A percentile compares a stretch with the other conserved stretches of the same genome.
These are phyloP conservation scores for Cercocebus atys DNA, from an alignment of 2,113 vertebrate genomes.

Conservation along the genomic window DNA sequence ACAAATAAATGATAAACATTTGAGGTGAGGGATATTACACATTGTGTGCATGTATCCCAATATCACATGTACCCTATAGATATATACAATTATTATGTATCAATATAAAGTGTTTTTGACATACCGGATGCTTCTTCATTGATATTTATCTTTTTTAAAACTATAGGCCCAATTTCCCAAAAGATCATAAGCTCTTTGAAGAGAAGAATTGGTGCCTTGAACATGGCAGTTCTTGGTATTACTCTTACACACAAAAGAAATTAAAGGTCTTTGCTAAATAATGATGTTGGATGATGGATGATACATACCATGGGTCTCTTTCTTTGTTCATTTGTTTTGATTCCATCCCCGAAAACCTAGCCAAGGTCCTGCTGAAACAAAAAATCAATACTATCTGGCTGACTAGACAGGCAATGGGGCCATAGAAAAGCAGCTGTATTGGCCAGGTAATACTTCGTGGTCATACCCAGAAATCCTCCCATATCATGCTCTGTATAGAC, in stretches of 20 bases:
- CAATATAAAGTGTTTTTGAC: background rate
- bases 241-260: background rate
- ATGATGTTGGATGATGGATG: background rate
- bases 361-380: background rate
- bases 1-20: background rate
- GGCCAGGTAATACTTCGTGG: background rate
- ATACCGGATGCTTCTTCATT: background rate
- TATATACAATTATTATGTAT: background rate
- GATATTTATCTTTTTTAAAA: background rate
- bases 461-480: background rate
- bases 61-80: background rate
- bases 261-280: background rate
- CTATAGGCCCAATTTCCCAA: background rate
- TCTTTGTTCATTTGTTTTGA: constrained; percentile 36
- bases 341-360: background rate
- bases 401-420: background rate
- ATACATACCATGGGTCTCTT: background rate
- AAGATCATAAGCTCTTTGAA: background rate
- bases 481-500: background rate
- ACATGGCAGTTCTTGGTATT: background rate
- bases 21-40: background rate
- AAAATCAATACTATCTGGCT: background rate
- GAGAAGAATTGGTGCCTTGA: background rate
- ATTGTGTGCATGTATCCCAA: background rate
- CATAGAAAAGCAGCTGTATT: background rate